phyloP scores from a whole-genome alignment of 2,113 vertebrate genomes.

The Psittacula cyanocephala region DNA sequence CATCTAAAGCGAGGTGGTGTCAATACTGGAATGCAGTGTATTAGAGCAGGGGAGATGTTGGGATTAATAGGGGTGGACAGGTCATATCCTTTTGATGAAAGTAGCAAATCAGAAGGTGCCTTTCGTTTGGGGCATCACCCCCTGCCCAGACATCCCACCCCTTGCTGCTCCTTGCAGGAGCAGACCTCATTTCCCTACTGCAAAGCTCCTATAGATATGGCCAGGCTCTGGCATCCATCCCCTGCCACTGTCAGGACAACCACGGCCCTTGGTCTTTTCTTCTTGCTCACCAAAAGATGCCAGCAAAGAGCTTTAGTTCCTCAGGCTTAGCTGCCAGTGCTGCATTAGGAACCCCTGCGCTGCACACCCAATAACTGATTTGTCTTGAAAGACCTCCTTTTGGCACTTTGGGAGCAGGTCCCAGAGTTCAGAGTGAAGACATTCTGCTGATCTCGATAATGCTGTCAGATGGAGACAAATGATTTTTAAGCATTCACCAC shows the following conservation, averaged over 20 bases:
- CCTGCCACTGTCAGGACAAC: neutral
- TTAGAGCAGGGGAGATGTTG: neutral
- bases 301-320: constrained; percentile 63
- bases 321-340: neutral
- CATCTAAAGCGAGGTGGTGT: neutral
- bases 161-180: neutral
- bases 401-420: neutral
- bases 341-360: accelerated
- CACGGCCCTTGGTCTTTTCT: neutral
- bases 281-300: constrained; percentile 52
- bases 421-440: neutral
- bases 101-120: neutral
- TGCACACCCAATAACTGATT: neutral
- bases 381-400: constrained; percentile 3
- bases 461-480: neutral
- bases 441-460: constrained; percentile 19
- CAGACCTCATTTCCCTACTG: neutral
- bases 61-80: neutral
- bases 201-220: accelerated
- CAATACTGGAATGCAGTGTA: too few species aligned
- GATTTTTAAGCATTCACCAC: neutral
- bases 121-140: neutral
- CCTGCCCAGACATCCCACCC: neutral
- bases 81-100: neutral
- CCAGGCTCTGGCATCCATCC: neutral